Conservation (phyloP, 2,113 vertebrate species). For the Anarrhichthys ocellatus region DNA sequence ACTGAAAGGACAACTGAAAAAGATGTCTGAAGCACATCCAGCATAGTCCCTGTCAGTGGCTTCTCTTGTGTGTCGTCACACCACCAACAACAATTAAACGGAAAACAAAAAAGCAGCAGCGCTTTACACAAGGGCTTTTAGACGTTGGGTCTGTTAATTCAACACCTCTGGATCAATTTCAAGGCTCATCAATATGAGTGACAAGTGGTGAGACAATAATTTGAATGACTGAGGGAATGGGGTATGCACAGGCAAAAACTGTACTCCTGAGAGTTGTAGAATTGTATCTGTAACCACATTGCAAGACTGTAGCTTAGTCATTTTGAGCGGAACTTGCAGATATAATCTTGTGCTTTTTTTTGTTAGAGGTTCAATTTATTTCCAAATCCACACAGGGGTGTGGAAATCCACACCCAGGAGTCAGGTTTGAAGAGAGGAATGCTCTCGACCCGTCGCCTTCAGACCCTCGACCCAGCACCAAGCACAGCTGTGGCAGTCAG, state of each 20-base stretch:
- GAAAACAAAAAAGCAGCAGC: background rate
- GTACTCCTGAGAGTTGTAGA: background rate
- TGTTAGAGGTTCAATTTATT: background rate
- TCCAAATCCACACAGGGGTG: background rate
- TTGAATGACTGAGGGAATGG: background rate
- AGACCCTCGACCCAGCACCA: slow-evolving; percentile 52
- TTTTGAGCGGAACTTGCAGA: background rate
- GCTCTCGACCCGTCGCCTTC: slow-evolving; percentile 52
- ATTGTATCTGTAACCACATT: background rate
- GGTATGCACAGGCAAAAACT: background rate
- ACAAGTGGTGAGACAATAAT: slow-evolving; percentile 1
- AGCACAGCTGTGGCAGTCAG: slow-evolving; percentile 81
- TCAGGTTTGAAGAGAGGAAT: slow-evolving; percentile 10
- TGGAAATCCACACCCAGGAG: background rate
- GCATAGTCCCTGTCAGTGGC: background rate
- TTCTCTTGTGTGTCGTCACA: background rate
- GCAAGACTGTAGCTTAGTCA: background rate
- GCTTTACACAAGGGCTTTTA: slow-evolving; percentile 11
- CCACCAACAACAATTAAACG: background rate
- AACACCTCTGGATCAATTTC: slow-evolving; percentile 20
- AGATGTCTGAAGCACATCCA: background rate
- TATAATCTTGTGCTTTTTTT: background rate
- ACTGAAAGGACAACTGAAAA: background rate
- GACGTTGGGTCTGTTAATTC: background rate
- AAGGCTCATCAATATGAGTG: slow-evolving; percentile 6